Base-by-base conservation (phyloP, 2,113 vertebrate genomes). In the Cinclus cinclus region DNA sequence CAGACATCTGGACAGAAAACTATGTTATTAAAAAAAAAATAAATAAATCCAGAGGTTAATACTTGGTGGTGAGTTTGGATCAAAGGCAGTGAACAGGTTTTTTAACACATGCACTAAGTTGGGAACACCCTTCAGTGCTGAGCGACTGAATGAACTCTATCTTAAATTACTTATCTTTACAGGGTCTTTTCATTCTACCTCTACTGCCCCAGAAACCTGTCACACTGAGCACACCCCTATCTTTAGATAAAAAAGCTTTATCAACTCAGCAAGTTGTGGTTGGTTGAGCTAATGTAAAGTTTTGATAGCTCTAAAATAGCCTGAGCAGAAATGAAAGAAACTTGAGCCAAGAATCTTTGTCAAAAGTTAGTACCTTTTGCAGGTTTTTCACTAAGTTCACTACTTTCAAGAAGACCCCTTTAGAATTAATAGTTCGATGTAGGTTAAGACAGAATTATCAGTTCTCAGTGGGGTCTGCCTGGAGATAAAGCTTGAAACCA, bases 231-330 rank as follows among this genome's bases (percentile, higher is more conserved):
- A 70, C 50, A 49, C 39, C 71, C 91, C 87, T 96, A 44, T 91
- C 87, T 96, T 95, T 80, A 92, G 91, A 92, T 85, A 63, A 83
- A 95, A 95, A 73, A 30, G 10, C 27, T 86, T 94, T 91, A 90
- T 96, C 60, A 93, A 75, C 85, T 92, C 95, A 89, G 90, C 60
- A 75, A 83, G 79, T 56, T 95, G 85, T 86, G 87, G 71, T 63
- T 35, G 56, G 64, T 69, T 83, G 60, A 93, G 85, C 80, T 93
- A 93, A 78, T 86, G 79, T 27, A 71, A 67, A 47, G 52, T 70
- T 95, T 88, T 91, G 82, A 86, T 78, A 83, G 79, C 30, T 8
- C 8, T 80, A 69, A 89, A 93, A 85, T 75, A 86, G 56, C 63
- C 65, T 78, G 56, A 68, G 68, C 71, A 83, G 41, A 83, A 91